Percentiles rank a stretch among this genome's conserved stretches.
phyloP scores from a whole-genome alignment of 2,797 vertebrate genomes.

The Hippoglossus hippoglossus region DNA sequence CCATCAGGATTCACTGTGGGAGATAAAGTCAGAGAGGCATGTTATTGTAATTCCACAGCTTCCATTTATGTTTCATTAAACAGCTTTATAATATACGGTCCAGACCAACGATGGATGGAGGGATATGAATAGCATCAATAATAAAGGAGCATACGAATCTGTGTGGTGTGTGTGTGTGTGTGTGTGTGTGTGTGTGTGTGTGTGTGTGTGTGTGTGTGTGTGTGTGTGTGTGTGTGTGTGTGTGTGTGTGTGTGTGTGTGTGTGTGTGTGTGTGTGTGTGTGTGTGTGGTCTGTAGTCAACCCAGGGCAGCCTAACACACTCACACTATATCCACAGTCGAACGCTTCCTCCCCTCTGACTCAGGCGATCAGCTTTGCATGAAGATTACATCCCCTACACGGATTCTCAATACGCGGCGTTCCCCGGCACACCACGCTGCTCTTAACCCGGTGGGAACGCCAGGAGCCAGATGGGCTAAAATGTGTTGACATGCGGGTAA shows the following conservation, averaged over 20 bases:
- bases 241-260: too few relatives aligned
- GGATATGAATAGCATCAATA: constrained; percentile 58
- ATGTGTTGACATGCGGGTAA: constrained; percentile 43
- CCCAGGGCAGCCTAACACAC: background rate
- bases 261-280: constrained; percentile 6
- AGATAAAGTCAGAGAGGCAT: constrained; percentile 49
- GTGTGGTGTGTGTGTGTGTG: too few relatives aligned
- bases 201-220: too few relatives aligned
- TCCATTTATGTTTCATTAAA: constrained; percentile 68
- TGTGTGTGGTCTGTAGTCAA: constrained; percentile 3
- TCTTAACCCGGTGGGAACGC: constrained; percentile 26
- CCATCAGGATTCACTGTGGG: constrained; percentile 30
- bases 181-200: too few relatives aligned
- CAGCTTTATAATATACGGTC: constrained; percentile 46
- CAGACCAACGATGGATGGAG: constrained; percentile 19
- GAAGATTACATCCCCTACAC: constrained; percentile 40
- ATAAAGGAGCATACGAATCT: constrained; percentile 14
- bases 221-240: too few relatives aligned
- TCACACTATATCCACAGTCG: constrained; percentile 13
- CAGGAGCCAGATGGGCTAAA: constrained; percentile 33
- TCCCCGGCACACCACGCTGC: constrained; percentile 8
- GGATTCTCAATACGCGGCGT: constrained; percentile 31
- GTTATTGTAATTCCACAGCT: constrained; percentile 56
- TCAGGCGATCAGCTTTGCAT: constrained; percentile 43
- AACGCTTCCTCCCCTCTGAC: constrained; percentile 34